Conservation (phyloP, 2,113 vertebrate species). For the Leptocoma aspasia region DNA sequence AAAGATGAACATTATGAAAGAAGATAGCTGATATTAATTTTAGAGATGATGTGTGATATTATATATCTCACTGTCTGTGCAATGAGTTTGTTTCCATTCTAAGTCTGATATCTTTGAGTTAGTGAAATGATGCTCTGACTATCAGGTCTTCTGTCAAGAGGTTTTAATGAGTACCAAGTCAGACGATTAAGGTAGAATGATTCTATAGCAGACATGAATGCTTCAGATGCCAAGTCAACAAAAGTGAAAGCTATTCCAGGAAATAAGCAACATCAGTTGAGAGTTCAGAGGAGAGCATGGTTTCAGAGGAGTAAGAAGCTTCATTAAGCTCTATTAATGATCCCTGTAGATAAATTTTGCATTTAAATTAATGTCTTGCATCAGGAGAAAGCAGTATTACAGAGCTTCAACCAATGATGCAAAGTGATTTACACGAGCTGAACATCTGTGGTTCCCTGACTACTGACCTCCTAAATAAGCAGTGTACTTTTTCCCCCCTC, state of each 20-base stretch:
- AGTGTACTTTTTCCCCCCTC: neutral
- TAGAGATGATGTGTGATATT: neutral
- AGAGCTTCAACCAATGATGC: constrained; percentile 37
- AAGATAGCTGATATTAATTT: neutral
- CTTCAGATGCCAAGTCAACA: neutral
- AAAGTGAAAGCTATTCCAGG: neutral
- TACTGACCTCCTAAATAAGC: constrained; percentile 54
- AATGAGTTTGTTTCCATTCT: neutral
- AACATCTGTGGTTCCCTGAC: constrained; percentile 59
- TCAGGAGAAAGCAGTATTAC: constrained; percentile 44
- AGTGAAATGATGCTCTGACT: neutral
- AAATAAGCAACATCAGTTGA: constrained; percentile 11
- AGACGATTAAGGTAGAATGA: constrained; percentile 22
- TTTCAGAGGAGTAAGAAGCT: constrained; percentile 49
- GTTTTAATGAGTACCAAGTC: neutral
- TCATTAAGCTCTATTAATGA: constrained; percentile 56
- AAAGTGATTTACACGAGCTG: constrained; percentile 31
- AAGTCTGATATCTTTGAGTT: constrained; percentile 26
- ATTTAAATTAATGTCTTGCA: constrained; percentile 57
- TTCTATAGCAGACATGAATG: neutral
- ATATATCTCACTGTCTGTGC: neutral
- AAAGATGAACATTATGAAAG: neutral
- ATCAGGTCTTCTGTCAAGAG: constrained; percentile 2
- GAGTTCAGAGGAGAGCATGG: constrained; percentile 29
- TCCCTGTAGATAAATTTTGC: constrained; percentile 40